Evolutionary conservation across 2,888 invertebrate species (phyloP).

Genomic region (Cacoxenus indagator): DNA sequence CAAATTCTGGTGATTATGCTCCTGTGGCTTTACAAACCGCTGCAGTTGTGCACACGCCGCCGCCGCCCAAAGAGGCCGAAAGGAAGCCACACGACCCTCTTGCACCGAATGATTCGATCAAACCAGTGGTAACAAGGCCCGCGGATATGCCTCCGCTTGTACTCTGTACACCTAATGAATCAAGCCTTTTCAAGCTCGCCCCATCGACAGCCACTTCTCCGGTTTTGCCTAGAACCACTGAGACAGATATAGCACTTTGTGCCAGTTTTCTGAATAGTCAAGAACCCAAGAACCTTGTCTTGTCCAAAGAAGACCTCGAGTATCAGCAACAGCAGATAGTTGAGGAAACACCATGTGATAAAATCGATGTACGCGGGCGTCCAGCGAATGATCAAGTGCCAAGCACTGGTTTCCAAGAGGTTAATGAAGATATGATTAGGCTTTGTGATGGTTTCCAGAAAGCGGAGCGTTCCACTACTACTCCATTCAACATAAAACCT

Average conservation of each 20-base stretch:
- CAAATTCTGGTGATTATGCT: slow-evolving; percentile 47
- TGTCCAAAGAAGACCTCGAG: slow-evolving; percentile 31
- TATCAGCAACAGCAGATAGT: slow-evolving; percentile 47
- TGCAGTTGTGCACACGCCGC: slow-evolving; percentile 50
- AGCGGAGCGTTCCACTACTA: not conserved
- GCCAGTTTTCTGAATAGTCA: slow-evolving; percentile 46
- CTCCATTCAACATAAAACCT: slow-evolving; percentile 21
- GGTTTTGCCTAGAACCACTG: slow-evolving; percentile 24
- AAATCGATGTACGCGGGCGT: slow-evolving; percentile 49
- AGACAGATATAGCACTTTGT: slow-evolving; percentile 47
- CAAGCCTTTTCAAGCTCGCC: slow-evolving; percentile 59
- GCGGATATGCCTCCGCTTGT: slow-evolving; percentile 51
- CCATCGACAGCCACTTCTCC: slow-evolving; percentile 58
- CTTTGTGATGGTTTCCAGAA: slow-evolving; percentile 47
- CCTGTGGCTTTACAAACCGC: slow-evolving; percentile 45
- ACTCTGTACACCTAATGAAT: slow-evolving; percentile 77
- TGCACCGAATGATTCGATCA: slow-evolving; percentile 50
- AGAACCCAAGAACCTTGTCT: slow-evolving; percentile 40
- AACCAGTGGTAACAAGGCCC: slow-evolving; percentile 41
- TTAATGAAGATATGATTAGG: slow-evolving; percentile 51
- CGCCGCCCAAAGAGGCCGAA: slow-evolving; percentile 27
- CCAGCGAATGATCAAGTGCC: slow-evolving; percentile 46
- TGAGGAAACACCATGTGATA: slow-evolving; percentile 59
- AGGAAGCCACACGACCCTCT: slow-evolving; percentile 40
- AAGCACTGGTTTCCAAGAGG: slow-evolving; percentile 50